Conservation (phyloP, 2,797 vertebrate species). For the Chloroceryle inda region DNA sequence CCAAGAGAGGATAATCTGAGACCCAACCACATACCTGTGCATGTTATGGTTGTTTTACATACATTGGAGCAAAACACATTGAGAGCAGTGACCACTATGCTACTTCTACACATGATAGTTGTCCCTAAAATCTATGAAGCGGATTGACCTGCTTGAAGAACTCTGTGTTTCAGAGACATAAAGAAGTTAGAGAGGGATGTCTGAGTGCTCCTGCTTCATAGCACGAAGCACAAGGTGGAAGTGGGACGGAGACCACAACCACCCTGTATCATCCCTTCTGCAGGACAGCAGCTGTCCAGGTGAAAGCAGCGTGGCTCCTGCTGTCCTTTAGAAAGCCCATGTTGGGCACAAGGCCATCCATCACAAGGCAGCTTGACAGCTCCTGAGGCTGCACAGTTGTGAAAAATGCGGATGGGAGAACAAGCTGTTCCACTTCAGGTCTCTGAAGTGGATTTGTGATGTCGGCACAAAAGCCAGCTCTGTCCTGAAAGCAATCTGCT, state of each 20-base stretch:
- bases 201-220: neutral
- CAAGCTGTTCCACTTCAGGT: slow-evolving; percentile 44
- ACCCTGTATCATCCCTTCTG: neutral
- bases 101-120: neutral
- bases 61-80: neutral
- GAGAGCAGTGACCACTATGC: neutral
- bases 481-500: slow-evolving; percentile 3
- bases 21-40: neutral
- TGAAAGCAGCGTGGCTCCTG: neutral
- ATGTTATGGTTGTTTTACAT: neutral
- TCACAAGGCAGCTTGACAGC: neutral
- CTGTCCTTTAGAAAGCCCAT: neutral
- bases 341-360: neutral
- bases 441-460: slow-evolving; percentile 7
- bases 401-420: neutral
- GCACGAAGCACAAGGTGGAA: neutral
- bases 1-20: neutral
- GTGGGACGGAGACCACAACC: neutral
- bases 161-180: neutral
- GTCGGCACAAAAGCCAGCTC: neutral
- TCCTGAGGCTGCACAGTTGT: neutral
- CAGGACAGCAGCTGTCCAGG: neutral
- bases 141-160: neutral
- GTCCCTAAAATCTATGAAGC: neutral
- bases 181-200: neutral